These are phyloP conservation scores for Limnephilus marmoratus DNA, from an alignment of 2,888 invertebrate species.

Conservation along the genomic window DNA sequence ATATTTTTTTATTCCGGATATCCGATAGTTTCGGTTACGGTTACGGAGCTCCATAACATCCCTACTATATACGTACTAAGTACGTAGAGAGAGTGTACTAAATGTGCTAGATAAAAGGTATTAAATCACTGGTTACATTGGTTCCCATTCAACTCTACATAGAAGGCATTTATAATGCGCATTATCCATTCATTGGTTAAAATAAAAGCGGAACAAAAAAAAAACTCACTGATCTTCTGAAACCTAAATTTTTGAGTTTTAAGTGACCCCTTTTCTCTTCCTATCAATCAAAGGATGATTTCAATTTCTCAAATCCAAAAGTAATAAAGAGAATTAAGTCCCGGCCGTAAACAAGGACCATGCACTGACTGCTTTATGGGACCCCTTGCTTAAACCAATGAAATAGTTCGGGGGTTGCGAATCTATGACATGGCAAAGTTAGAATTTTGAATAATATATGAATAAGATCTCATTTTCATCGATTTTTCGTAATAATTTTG, in stretches of 20 bases:
- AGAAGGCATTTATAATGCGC: no score
- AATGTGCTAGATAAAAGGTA: no score
- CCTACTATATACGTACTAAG: no score
- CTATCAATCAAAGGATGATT: neutral
- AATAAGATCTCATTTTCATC: neutral
- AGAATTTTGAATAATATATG: neutral
- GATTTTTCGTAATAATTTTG: neutral
- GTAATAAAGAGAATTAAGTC: neutral
- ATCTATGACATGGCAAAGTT: neutral
- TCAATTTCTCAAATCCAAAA: neutral
- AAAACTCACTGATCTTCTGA: neutral
- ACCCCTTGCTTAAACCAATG: neutral
- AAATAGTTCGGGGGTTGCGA: neutral
- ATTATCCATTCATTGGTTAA: no score
- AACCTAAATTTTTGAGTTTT: neutral
- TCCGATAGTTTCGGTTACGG: no score
- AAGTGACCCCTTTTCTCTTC: neutral
- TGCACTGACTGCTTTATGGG: neutral
- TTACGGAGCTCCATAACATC: no score
- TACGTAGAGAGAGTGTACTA: no score
- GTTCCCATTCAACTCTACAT: no score
- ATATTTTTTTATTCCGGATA: no score
- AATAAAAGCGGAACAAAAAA: no score
- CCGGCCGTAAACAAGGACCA: neutral
- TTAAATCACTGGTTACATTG: no score